These are phyloP conservation scores for Alethe castanea DNA, from an alignment of 2,113 vertebrate species.

Conservation along the genomic window DNA sequence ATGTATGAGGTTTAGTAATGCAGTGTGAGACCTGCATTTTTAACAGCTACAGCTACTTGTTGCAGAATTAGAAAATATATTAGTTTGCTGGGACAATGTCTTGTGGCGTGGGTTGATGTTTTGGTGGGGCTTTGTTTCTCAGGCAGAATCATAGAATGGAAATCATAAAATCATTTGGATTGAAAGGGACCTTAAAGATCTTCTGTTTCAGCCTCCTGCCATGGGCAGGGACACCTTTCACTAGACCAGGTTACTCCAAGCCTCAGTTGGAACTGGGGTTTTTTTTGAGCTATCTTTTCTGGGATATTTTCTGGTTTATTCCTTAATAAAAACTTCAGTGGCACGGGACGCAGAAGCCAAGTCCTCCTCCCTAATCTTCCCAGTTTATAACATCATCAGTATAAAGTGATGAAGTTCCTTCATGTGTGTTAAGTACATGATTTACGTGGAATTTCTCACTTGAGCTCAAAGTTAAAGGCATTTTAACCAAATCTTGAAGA, in stretches of 20 bases:
- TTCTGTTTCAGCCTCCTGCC: neutral
- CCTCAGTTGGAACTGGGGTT: neutral
- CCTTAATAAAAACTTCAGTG: neutral
- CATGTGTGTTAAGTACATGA: neutral
- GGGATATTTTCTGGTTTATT: neutral
- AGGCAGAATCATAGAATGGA: neutral
- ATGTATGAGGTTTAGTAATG: rapidly evolving
- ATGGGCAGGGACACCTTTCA: neutral
- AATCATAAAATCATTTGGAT: neutral
- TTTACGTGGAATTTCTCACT: neutral
- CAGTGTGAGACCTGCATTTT: rapidly evolving
- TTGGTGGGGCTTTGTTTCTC: neutral
- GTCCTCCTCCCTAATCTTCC: neutral
- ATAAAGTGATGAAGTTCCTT: neutral
- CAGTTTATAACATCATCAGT: neutral
- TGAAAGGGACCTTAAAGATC: neutral
- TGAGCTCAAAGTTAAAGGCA: neutral
- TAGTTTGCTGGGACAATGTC: neutral
- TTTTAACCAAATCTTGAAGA: neutral
- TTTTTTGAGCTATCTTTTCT: neutral
- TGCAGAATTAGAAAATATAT: neutral
- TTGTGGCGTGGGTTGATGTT: neutral
- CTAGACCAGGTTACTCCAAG: neutral
- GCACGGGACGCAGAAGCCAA: neutral
- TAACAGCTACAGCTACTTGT: neutral